phyloP scores from a whole-genome alignment of 2,797 vertebrate species.

The Eleutherodactylus coqui region DNA sequence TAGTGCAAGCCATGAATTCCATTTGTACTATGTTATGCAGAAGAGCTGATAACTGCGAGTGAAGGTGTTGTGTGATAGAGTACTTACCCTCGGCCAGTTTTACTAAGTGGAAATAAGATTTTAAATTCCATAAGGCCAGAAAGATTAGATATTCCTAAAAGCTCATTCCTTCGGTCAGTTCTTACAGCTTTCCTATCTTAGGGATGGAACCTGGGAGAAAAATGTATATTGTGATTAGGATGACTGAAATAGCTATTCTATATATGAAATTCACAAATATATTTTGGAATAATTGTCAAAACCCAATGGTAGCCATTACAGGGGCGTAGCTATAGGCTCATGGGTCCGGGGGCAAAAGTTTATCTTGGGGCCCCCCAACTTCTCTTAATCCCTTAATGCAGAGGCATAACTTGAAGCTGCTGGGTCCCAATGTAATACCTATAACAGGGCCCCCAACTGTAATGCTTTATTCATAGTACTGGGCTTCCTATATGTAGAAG shows the following conservation, averaged over 20 bases:
- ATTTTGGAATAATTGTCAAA: neutral
- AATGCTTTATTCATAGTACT: too few relatives aligned
- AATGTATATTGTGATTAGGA: neutral
- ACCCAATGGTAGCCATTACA: too few relatives aligned
- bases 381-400: too few relatives aligned
- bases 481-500: too few relatives aligned
- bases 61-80: constrained; percentile 26
- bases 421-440: too few relatives aligned
- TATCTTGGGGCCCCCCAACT: too few relatives aligned
- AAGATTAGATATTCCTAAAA: constrained; percentile 40
- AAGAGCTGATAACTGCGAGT: constrained; percentile 44
- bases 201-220: neutral
- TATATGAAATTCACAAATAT: neutral
- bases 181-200: neutral
- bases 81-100: neutral
- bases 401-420: too few relatives aligned
- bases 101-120: constrained; percentile 42
- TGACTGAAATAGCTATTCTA: neutral
- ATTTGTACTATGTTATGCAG: constrained; percentile 20
- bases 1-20: constrained; percentile 50
- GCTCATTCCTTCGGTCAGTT: neutral
- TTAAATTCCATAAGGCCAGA: constrained; percentile 33
- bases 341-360: too few relatives aligned
- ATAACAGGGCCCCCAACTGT: too few relatives aligned
- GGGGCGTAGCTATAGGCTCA: too few relatives aligned